These are phyloP conservation scores for Stenichneumon culpator DNA, from an alignment of 2,888 invertebrate genomes.

Conservation along the genomic window DNA sequence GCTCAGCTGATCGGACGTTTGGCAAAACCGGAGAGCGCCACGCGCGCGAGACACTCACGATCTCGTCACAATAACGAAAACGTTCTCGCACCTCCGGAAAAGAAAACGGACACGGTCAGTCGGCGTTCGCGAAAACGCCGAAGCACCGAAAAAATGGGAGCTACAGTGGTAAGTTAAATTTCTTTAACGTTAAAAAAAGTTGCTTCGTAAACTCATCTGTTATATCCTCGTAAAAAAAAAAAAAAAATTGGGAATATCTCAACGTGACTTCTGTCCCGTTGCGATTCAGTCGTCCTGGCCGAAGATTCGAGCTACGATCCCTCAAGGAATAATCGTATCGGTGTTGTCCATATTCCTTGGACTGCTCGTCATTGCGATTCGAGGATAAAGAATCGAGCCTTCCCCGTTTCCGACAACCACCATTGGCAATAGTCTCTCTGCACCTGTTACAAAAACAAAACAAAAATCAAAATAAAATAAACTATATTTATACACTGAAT, in stretches of 20 bases:
- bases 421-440: conserved; percentile 41
- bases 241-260: conserved; percentile 47
- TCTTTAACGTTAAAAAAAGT: conserved; percentile 13
- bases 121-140: conserved; percentile 87
- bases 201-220: background rate
- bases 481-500: conserved; percentile 15
- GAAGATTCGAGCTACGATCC: conserved; percentile 78
- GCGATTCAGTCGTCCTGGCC: conserved; percentile 80
- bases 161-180: conserved; percentile 87
- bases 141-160: conserved; percentile 88
- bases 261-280: conserved; percentile 55
- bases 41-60: conserved; percentile 79
- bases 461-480: background rate
- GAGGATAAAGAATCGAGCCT: conserved; percentile 71
- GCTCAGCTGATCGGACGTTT: conserved; percentile 81
- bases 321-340: conserved; percentile 80
- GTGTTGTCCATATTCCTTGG: conserved; percentile 80
- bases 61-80: conserved; percentile 80
- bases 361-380: conserved; percentile 76
- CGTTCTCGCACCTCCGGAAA: conserved; percentile 80
- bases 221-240: conserved; percentile 21
- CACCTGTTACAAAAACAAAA: conserved; percentile 12
- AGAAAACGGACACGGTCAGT: conserved; percentile 84
- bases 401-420: conserved; percentile 20
- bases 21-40: conserved; percentile 77